These are phyloP conservation scores for Chaetorhynchus papuensis DNA, from an alignment of 2,113 vertebrate genomes.

Conservation along the genomic window DNA sequence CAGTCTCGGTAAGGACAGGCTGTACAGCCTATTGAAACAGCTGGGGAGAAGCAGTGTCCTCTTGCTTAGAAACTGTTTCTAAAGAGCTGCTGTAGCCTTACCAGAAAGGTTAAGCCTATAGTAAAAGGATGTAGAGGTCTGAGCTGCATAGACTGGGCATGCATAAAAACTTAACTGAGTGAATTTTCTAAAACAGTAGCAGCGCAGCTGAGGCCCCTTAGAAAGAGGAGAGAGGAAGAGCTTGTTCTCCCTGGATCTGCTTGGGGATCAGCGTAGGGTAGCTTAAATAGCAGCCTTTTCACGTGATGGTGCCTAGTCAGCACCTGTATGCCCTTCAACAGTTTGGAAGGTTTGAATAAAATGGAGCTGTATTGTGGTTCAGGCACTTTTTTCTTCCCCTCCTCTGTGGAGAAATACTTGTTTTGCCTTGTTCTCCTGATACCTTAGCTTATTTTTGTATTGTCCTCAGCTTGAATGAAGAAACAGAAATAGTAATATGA, in stretches of 20 bases:
- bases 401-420: neutral
- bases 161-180: neutral
- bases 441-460: neutral
- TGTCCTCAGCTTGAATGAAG: neutral
- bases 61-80: neutral
- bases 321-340: neutral
- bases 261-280: neutral
- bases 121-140: neutral
- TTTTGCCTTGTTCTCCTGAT: neutral
- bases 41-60: neutral
- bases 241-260: neutral
- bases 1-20: slow-evolving; percentile 75
- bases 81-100: neutral
- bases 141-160: neutral
- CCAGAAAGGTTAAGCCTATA: neutral
- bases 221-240: neutral
- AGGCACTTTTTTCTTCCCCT: neutral
- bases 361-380: neutral
- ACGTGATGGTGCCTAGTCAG: neutral
- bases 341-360: neutral
- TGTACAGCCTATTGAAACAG: neutral
- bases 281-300: neutral
- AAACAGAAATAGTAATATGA: neutral
- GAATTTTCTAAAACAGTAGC: neutral
- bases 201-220: neutral